phyloP scores from a whole-genome alignment of 2,888 invertebrate species.

The Pterostichus niger region DNA sequence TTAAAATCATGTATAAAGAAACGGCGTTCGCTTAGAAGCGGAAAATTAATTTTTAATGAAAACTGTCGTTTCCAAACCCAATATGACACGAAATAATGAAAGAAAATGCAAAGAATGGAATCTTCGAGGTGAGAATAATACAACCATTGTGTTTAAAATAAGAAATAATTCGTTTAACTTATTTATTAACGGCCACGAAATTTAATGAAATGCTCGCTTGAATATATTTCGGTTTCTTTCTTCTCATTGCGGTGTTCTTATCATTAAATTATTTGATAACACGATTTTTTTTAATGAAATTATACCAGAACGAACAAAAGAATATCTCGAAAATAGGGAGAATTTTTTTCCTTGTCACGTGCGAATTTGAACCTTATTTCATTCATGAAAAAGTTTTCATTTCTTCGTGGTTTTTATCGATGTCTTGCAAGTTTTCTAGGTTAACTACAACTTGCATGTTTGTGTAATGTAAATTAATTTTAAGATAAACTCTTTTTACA shows the following conservation, averaged over 20 bases:
- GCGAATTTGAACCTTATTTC: conserved; percentile 7
- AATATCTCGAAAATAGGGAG: conserved; percentile 4
- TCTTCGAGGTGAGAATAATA: conserved; percentile 52
- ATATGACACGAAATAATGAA: conserved; percentile 50
- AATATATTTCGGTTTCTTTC: not conserved
- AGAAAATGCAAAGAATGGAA: conserved; percentile 49
- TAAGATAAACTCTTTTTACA: conserved; percentile 41
- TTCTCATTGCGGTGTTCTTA: conserved; percentile 12
- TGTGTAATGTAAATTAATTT: conserved; percentile 47
- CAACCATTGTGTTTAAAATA: conserved; percentile 45
- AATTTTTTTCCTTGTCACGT: not conserved
- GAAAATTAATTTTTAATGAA: conserved; percentile 53
- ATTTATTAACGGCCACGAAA: conserved; percentile 26
- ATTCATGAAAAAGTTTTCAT: conserved; percentile 14
- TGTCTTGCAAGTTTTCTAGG: conserved; percentile 13
- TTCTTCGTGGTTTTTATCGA: conserved; percentile 1
- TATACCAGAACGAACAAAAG: conserved; percentile 8
- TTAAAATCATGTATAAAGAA: not conserved
- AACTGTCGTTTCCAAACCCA: conserved; percentile 52
- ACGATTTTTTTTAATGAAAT: conserved; percentile 52
- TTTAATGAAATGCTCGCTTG: conserved; percentile 49
- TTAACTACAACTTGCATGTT: conserved; percentile 36
- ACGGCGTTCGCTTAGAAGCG: conserved; percentile 12
- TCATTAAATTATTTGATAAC: conserved; percentile 59
- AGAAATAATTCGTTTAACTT: conserved; percentile 51